phyloP scores from a whole-genome alignment of 2,113 vertebrate species.

The Pheucticus melanocephalus region DNA sequence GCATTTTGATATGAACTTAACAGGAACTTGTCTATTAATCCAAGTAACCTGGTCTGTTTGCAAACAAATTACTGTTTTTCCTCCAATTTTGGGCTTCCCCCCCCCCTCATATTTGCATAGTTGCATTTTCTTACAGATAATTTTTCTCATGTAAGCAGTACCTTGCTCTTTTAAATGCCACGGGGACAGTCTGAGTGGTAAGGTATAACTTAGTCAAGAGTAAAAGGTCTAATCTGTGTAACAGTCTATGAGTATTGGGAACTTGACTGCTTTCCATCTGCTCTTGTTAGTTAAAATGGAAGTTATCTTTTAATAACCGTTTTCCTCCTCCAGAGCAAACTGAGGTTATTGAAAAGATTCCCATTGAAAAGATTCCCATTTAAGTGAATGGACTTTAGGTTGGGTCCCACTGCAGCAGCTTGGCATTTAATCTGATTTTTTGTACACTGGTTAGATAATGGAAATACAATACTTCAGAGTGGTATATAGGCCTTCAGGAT shows the following conservation, averaged over 20 bases:
- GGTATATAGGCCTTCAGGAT: background rate
- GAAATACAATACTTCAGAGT: background rate
- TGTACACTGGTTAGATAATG: accelerated
- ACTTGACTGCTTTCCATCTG: background rate
- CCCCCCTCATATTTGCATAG: background rate
- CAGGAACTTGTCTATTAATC: background rate
- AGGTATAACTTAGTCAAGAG: background rate
- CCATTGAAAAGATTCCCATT: background rate
- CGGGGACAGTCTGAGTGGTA: background rate
- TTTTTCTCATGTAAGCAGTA: background rate
- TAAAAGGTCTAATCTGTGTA: background rate
- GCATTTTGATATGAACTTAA: background rate
- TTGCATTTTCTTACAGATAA: background rate
- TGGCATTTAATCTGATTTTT: background rate
- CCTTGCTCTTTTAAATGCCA: background rate
- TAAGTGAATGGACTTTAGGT: background rate
- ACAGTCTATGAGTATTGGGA: background rate
- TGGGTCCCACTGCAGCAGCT: background rate
- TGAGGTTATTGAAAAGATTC: background rate
- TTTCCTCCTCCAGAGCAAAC: background rate
- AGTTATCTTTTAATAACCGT: background rate
- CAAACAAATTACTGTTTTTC: background rate
- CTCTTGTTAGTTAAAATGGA: background rate
- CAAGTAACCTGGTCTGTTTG: background rate
- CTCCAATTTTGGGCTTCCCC: background rate